These are phyloP conservation scores for Mercenaria mercenaria DNA, from an alignment of 1,140 invertebrate genomes.

Conservation along the genomic window DNA sequence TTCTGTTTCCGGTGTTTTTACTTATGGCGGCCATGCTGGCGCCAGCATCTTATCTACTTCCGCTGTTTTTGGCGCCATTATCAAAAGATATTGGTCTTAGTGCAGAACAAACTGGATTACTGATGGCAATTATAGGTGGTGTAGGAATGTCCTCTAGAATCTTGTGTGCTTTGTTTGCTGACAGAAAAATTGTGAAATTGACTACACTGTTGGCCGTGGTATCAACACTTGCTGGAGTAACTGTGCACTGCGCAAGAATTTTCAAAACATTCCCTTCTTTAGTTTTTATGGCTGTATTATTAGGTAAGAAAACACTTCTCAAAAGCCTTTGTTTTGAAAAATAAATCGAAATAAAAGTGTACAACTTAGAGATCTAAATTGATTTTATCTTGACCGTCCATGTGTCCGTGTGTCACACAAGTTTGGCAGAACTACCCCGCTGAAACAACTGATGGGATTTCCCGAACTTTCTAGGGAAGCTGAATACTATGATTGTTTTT, in stretches of 20 bases:
- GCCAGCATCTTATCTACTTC: background rate
- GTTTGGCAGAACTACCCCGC: too few species aligned
- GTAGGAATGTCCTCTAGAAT: slow-evolving; percentile 46
- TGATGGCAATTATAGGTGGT: slow-evolving; percentile 48
- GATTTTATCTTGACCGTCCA: too few species aligned
- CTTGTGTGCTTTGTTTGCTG: slow-evolving; percentile 31
- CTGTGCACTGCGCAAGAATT: slow-evolving; percentile 31
- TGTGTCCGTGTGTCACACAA: too few species aligned
- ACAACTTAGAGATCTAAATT: too few species aligned
- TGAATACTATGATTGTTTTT: too few species aligned
- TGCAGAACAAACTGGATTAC: slow-evolving; percentile 9
- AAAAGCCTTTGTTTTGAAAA: too few species aligned
- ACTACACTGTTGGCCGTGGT: slow-evolving; percentile 36
- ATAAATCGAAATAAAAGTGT: too few species aligned
- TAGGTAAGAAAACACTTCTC: too few species aligned
- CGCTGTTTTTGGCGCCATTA: slow-evolving; percentile 12
- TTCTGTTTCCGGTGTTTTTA: slow-evolving; percentile 50
- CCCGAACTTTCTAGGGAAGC: too few species aligned
- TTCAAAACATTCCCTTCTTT: slow-evolving; percentile 28
- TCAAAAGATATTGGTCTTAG: slow-evolving; percentile 28
- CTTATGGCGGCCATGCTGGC: slow-evolving; percentile 37
- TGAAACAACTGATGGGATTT: too few species aligned
- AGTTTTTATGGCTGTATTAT: slow-evolving; percentile 23
- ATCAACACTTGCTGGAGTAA: background rate
- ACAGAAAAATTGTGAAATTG: slow-evolving; percentile 43